Evolutionary conservation across 2,797 vertebrate genomes (phyloP), one percentile per base, ranked within the genome.

Genomic region (Poeciliopsis infans): DNA sequence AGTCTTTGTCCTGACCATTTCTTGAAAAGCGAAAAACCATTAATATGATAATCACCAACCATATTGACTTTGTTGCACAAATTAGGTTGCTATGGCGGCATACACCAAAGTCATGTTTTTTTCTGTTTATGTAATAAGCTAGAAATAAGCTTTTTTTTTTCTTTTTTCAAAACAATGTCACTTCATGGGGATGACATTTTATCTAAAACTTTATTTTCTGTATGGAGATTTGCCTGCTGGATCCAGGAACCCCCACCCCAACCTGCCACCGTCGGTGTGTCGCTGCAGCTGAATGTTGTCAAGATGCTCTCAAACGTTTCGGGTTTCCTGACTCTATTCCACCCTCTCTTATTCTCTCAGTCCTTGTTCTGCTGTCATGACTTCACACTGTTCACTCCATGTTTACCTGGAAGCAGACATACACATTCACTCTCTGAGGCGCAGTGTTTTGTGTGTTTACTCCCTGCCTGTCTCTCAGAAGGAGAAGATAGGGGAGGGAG

Each of bases 281-380:
- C 74, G n/a, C 41, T 55, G 79, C 49, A 79, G 73, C 49, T 59
- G 71, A 28, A 76, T 36, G 39, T 79, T 59, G 74, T 55, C 41
- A 45, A 31, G 76, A 77, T 76, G 53, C 79, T 59, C 75, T 75
- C 45, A 79, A 49, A 79, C 71, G 73, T 83, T 77, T 46, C 64
- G 68, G 75, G 76, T 69, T 78, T 73, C 77, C 74, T 79, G 70
- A 82, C 80, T 83, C 75, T 25, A 36, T 83, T 80, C 74, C 59
- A 71, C 11, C 47, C 66, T 74, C 72, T 71, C 77, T 76, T 74
- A 80, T 47, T 66, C 74, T 79, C 64, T 57, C 36, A 0, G 20
- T 85, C 31, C 79, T 83, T 87, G 81, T 81, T 85, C 76, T 78
- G 55, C 77, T 88, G 79, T 87, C 87, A 80, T 77, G 69, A 75